A percentile compares a stretch with the other conserved stretches of the same genome.
Conservation (phyloP, 2,113 vertebrate species). For the Smithornis capensis region DNA sequence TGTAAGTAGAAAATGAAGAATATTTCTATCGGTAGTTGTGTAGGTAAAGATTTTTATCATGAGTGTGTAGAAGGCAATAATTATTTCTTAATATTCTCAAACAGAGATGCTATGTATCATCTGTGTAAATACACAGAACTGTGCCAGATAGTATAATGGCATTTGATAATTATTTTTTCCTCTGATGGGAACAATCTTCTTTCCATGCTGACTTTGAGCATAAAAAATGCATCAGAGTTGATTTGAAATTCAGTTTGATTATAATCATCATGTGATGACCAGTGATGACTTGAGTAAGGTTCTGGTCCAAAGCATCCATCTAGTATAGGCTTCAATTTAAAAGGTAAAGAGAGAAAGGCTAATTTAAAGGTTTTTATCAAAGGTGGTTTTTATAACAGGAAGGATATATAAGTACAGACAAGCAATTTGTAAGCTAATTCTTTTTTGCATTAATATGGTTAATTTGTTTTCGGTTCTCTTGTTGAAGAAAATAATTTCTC, state of each 20-base stretch:
- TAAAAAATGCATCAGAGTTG: neutral
- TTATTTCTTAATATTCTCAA: neutral
- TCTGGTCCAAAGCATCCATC: neutral
- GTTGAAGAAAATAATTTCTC: constrained; percentile 23
- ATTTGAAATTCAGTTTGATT: neutral
- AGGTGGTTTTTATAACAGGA: neutral
- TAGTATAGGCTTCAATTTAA: neutral
- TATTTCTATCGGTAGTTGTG: neutral
- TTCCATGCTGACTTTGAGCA: neutral
- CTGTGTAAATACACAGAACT: neutral
- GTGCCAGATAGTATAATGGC: neutral
- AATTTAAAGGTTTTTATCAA: constrained; percentile 2
- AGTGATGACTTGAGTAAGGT: neutral
- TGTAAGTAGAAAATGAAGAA: neutral
- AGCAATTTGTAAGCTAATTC: neutral
- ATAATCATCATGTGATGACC: neutral
- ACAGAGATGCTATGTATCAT: neutral
- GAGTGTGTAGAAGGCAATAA: neutral
- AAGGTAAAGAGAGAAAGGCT: neutral
- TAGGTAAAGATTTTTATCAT: neutral
- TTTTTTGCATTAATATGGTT: constrained; percentile 36
- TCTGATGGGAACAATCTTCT: neutral
- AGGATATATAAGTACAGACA: neutral
- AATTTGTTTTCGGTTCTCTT: constrained; percentile 36
- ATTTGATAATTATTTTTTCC: neutral